These are phyloP conservation scores for Cheilosia vulpina DNA, from an alignment of 2,888 invertebrate species.

Conservation along the genomic window DNA sequence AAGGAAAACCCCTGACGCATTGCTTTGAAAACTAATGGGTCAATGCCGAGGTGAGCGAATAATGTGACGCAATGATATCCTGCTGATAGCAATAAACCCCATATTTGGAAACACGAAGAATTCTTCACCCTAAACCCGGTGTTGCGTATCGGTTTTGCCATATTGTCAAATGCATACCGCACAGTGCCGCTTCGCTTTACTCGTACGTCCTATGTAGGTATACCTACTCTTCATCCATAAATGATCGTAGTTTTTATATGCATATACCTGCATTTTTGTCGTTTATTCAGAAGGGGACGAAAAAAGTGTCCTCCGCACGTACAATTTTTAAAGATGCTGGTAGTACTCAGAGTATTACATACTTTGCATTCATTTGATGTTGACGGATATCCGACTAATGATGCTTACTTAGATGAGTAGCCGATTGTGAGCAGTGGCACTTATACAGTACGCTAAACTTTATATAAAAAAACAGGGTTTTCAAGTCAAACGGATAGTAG, in stretches of 20 bases:
- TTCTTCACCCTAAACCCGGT: slow-evolving; percentile 60
- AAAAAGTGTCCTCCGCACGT: no score
- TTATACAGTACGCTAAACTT: no score
- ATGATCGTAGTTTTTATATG: slow-evolving; percentile 5
- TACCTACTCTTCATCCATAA: no score
- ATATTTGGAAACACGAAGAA: slow-evolving; percentile 47
- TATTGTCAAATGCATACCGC: slow-evolving; percentile 46
- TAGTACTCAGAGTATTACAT: slow-evolving; percentile 25
- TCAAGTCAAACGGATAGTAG: no score
- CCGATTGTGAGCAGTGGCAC: no score
- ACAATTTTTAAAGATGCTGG: slow-evolving; percentile 20
- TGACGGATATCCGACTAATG: slow-evolving; percentile 1
- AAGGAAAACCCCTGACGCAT: slow-evolving; percentile 4
- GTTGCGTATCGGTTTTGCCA: slow-evolving; percentile 68
- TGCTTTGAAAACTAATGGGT: slow-evolving; percentile 27
- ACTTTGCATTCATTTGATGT: slow-evolving; percentile 31
- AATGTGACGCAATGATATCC: slow-evolving; percentile 44
- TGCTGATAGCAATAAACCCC: slow-evolving; percentile 59
- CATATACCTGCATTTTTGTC: slow-evolving; percentile 48
- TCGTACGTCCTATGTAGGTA: slow-evolving; percentile 11
- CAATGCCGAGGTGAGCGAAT: slow-evolving; percentile 46
- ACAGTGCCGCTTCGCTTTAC: neutral
- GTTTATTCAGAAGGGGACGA: no score
- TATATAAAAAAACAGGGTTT: no score
- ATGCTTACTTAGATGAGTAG: no score